Evolutionary conservation across 2,113 vertebrate genomes (phyloP).

Genomic region (Monarcha castaneiventris): DNA sequence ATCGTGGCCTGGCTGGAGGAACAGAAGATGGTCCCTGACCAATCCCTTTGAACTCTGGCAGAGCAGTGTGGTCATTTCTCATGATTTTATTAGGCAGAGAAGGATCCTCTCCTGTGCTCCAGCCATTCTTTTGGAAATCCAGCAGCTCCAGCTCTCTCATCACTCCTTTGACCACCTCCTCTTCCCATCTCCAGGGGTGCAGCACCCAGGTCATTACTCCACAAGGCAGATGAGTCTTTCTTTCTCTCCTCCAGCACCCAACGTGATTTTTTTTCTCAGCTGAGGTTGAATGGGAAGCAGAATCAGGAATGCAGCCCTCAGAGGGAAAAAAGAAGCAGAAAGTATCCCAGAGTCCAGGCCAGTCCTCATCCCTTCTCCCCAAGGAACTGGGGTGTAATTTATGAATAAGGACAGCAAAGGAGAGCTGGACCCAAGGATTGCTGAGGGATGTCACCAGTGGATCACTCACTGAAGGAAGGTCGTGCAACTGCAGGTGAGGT

Average conservation of each 20-base stretch:
- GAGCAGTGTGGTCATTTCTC: background rate
- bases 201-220: background rate
- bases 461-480: background rate
- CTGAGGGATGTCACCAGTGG: background rate
- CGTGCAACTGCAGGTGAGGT: background rate
- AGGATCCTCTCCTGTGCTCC: background rate
- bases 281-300: background rate
- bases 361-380: background rate
- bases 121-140: background rate
- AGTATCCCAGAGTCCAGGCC: background rate
- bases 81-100: background rate
- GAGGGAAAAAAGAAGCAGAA: background rate
- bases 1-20: background rate
- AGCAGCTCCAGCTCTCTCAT: background rate
- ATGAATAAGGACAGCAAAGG: too few relatives aligned
- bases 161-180: background rate
- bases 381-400: background rate
- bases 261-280: background rate
- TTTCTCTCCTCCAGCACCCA: background rate
- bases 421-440: background rate
- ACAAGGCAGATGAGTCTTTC: background rate
- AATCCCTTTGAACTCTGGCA: background rate
- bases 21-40: background rate
- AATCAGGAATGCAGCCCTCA: background rate
- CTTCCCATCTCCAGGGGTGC: background rate